These are phyloP conservation scores for Argynnis bischoffii DNA, from an alignment of 2,888 invertebrate species.

Conservation along the genomic window DNA sequence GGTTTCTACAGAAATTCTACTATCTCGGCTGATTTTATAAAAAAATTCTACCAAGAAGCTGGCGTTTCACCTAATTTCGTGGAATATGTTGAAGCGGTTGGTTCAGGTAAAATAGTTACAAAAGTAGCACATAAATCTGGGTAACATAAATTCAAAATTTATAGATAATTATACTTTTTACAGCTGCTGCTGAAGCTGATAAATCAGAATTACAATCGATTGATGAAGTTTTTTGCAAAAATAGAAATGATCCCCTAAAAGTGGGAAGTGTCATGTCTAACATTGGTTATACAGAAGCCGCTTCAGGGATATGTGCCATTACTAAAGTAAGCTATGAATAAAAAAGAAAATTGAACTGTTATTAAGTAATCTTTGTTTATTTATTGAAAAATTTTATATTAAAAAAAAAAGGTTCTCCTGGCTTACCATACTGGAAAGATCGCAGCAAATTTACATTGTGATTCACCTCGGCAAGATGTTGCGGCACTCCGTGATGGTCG, in stretches of 20 bases:
- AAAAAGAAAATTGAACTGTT: no score
- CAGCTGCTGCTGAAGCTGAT: constrained; percentile 81
- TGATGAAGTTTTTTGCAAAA: constrained; percentile 79
- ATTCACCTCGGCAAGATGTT: constrained; percentile 78
- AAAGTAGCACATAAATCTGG: no score
- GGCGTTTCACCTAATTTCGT: no score
- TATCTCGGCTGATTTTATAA: no score
- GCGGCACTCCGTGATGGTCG: constrained; percentile 77
- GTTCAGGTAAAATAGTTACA: neutral
- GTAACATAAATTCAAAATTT: no score
- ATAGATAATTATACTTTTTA: constrained; percentile 8
- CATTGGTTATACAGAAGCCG: constrained; percentile 70
- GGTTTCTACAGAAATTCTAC: no score
- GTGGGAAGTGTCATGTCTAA: constrained; percentile 81
- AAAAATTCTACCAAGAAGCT: no score
- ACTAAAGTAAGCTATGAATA: constrained; percentile 70
- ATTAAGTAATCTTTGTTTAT: neutral
- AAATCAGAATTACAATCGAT: constrained; percentile 85
- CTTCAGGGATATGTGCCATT: constrained; percentile 78
- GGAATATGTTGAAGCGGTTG: no score
- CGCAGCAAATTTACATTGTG: constrained; percentile 88
- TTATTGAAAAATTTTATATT: neutral
- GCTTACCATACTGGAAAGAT: constrained; percentile 86
- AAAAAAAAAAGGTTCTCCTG: constrained; percentile 68
- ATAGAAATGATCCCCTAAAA: constrained; percentile 80